Evolutionary conservation across 2,888 invertebrate genomes (phyloP).

Genomic region (Mycogona germanica): DNA sequence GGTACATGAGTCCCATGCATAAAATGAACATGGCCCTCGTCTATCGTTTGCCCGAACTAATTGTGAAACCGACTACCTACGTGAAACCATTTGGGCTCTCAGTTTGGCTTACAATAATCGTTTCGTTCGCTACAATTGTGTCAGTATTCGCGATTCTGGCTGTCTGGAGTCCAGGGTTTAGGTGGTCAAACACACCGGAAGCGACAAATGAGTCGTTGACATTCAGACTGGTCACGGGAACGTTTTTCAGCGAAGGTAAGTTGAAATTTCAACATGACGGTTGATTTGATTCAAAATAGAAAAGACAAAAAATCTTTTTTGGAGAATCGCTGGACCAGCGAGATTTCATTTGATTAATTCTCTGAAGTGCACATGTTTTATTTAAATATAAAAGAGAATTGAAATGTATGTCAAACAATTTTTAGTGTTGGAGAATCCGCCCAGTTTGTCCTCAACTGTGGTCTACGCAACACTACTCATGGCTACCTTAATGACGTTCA

Average conservation of each 20-base stretch:
- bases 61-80: constrained; percentile 5
- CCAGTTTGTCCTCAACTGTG: not conserved
- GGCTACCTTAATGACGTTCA: not conserved
- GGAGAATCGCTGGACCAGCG: too few relatives aligned
- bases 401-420: not conserved
- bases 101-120: not conserved
- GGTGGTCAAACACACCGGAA: not conserved
- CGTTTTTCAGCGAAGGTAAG: constrained; percentile 3
- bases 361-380: too few relatives aligned
- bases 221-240: constrained; percentile 3
- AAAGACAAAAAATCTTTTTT: too few relatives aligned
- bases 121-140: not conserved
- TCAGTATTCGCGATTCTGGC: not conserved
- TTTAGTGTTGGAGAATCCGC: not conserved
- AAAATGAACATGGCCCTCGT: too few relatives aligned
- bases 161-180: not conserved
- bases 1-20: too few relatives aligned
- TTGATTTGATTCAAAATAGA: not conserved
- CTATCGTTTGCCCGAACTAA: too few relatives aligned
- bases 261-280: not conserved
- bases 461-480: not conserved
- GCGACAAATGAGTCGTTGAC: not conserved
- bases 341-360: not conserved
- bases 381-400: too few relatives aligned
- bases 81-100: not conserved